These are phyloP conservation scores for Onychomys arenicola DNA, from an alignment of 2,797 vertebrate species.

Conservation along the genomic window DNA sequence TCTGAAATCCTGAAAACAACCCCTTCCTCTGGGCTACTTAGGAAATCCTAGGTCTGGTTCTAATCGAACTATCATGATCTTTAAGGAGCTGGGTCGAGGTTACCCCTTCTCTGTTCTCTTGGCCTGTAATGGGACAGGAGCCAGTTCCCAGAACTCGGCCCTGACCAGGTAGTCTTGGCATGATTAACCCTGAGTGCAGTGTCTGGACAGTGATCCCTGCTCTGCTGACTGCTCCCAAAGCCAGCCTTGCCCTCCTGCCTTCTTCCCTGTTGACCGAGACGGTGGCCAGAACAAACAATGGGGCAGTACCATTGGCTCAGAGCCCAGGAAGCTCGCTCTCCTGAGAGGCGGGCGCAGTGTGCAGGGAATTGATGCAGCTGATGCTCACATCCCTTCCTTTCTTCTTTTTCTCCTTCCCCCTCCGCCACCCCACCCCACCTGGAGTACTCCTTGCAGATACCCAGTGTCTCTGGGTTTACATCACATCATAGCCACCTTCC, in stretches of 20 bases:
- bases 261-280: slow-evolving; percentile 74
- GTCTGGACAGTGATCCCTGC: slow-evolving; percentile 1
- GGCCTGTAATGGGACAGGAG: neutral
- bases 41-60: neutral
- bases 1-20: neutral
- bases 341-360: neutral
- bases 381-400: neutral
- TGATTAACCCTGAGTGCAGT: neutral
- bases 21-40: neutral
- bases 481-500: neutral
- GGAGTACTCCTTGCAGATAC: neutral
- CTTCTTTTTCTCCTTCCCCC: neutral
- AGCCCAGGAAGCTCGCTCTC: slow-evolving; percentile 44
- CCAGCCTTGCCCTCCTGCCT: slow-evolving; percentile 32
- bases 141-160: neutral
- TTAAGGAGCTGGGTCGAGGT: neutral
- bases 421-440: neutral
- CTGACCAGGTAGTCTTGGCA: neutral
- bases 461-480: neutral
- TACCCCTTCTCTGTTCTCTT: neutral
- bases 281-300: slow-evolving; percentile 63
- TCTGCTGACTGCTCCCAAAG: neutral
- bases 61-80: neutral
- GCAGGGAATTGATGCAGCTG: no score
- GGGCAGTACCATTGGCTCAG: slow-evolving; percentile 46